These are phyloP conservation scores for Melipona quadrifasciata DNA, from an alignment of 1,140 invertebrate species.

Conservation along the genomic window DNA sequence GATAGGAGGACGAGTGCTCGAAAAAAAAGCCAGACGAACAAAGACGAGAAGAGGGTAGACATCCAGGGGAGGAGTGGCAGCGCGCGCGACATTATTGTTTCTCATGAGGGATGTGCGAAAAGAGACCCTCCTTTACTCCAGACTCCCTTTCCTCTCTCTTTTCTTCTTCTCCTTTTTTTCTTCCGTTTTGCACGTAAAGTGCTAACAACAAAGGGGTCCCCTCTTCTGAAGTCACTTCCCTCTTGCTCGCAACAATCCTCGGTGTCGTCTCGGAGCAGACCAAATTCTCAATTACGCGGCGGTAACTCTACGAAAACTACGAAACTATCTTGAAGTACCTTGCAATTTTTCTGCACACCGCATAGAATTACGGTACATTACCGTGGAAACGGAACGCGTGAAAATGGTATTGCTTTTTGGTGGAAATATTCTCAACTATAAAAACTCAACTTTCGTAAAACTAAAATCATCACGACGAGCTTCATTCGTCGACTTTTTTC, in stretches of 20 bases:
- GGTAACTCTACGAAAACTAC: neutral
- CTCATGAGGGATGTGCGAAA: constrained; percentile 61
- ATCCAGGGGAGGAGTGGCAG: constrained; percentile 49
- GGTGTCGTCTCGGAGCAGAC: neutral
- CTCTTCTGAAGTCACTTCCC: constrained; percentile 48
- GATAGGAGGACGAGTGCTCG: constrained; percentile 31
- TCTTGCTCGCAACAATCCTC: neutral
- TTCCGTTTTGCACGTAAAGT: constrained; percentile 55
- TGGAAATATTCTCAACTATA: too few species aligned
- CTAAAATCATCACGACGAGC: too few species aligned
- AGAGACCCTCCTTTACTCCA: constrained; percentile 48
- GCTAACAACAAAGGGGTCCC: constrained; percentile 53
- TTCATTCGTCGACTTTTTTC: too few species aligned
- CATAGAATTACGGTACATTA: too few species aligned
- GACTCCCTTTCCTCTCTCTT: constrained; percentile 41
- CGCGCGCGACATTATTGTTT: constrained; percentile 66
- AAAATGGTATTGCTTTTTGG: too few species aligned
- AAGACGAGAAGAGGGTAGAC: constrained; percentile 29
- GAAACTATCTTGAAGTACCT: neutral
- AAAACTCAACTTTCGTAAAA: too few species aligned
- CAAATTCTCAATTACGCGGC: constrained; percentile 18
- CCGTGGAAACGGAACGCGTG: too few species aligned
- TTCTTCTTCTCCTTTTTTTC: constrained; percentile 5
- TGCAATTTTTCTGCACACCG: too few species aligned
- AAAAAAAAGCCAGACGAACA: constrained; percentile 41